Evolutionary conservation across 2,113 vertebrate species (phyloP), one percentile per base, ranked within the genome.

Genomic region (Ictidomys tridecemlineatus): DNA sequence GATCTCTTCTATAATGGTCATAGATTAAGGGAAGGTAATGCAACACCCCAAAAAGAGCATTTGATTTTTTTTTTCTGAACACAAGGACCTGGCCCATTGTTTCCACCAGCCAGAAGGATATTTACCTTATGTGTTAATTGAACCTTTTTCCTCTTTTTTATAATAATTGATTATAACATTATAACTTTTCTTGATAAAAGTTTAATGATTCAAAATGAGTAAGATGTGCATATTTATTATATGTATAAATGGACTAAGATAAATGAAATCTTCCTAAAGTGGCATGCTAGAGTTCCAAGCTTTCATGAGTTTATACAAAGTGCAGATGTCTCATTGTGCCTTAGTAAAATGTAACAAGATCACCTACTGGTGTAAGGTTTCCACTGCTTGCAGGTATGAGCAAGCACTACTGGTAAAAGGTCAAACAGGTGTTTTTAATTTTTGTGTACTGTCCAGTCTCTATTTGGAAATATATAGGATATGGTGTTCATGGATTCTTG

Each of bases 171-270:
- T 56, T 70, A 37, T 42, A 58, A 65, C 26, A 85, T 28, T 91
- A 3, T 73, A 77, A 8, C 34, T 26, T 89, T 96, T 96, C 85
- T 85, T 89, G 58, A 91, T 69, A 26, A 45, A 79, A 91, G 18
- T 70, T 1, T 70, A 94, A 65, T 85, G 24, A 77, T 85, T 93
- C 61, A 77, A 78, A 70, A 80, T 93, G 65, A 91, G 8, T 80
- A 87, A 76, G 32, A 77, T 4, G 22, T 89, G 7, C 26, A 45
- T 85, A 85, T 87, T 87, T 53, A 85, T 51, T 76, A 12, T 73
- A 88, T 37, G 32, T 76, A 3, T 51, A 45, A 58, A 85, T 76
- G 56, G 30, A 48, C 8, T 28, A 48, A 48, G 32, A 76, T 18
- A 3, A 72, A 85, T 93, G 16, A 91, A 61, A 45, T 65, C 28